These are phyloP conservation scores for Alfaro cultratus DNA, from an alignment of 2,797 vertebrate species.

Conservation along the genomic window DNA sequence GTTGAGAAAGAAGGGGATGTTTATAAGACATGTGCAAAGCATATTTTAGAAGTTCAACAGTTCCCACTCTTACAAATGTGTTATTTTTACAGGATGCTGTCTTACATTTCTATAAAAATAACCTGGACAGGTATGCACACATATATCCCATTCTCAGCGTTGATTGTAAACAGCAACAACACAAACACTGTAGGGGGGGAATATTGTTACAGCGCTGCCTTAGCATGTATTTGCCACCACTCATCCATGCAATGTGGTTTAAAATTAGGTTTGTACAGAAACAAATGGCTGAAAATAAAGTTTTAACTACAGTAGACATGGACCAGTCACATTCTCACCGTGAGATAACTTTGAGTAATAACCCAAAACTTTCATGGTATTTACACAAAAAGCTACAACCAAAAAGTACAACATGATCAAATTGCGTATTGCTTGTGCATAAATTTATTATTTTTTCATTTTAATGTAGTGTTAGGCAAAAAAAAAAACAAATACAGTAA, in stretches of 20 bases:
- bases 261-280: not conserved
- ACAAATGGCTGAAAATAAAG: constrained; percentile 13
- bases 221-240: constrained; percentile 2
- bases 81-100: constrained; percentile 8
- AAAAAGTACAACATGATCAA: not conserved
- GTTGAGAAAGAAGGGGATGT: constrained; percentile 38
- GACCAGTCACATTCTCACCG: not conserved
- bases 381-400: not conserved
- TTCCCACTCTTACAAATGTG: constrained; percentile 19
- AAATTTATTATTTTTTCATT: not conserved
- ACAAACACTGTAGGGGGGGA: not conserved
- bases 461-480: not conserved
- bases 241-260: not conserved
- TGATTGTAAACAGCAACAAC: not conserved
- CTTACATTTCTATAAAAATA: constrained; percentile 9
- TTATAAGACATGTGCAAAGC: constrained; percentile 54
- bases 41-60: constrained; percentile 41
- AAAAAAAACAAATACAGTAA: not conserved
- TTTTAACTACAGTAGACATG: not conserved
- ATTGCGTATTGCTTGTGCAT: not conserved
- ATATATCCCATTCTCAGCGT: constrained; percentile 35
- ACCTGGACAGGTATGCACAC: constrained; percentile 51
- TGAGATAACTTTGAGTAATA: not conserved
- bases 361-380: not conserved
- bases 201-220: constrained; percentile 15